These are phyloP conservation scores for Eubasilissa splendida DNA, from an alignment of 2,888 invertebrate genomes.

Conservation along the genomic window DNA sequence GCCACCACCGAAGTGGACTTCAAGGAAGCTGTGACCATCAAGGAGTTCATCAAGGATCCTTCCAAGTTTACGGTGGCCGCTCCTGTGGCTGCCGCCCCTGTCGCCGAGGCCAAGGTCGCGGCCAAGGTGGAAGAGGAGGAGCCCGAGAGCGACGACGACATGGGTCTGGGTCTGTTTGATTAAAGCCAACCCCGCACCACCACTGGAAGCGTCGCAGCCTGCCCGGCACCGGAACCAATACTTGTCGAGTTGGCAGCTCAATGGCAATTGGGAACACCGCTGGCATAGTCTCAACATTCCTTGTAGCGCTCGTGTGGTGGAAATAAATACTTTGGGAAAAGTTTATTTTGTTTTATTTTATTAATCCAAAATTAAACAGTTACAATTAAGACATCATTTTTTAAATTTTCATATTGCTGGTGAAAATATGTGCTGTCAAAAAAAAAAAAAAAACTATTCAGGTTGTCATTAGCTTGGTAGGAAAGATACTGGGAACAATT, in stretches of 20 bases:
- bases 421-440: no score
- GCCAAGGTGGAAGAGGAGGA: slow-evolving; percentile 88
- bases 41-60: slow-evolving; percentile 96
- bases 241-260: slow-evolving; percentile 58
- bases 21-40: slow-evolving; percentile 93
- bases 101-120: slow-evolving; percentile 75
- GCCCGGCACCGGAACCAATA: slow-evolving; percentile 41
- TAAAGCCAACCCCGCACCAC: slow-evolving; percentile 67
- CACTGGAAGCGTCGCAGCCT: background rate
- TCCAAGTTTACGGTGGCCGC: slow-evolving; percentile 88
- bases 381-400: background rate
- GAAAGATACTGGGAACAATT: no score
- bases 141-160: slow-evolving; percentile 90
- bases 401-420: no score
- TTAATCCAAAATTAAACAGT: background rate
- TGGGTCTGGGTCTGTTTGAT: slow-evolving; percentile 97
- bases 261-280: slow-evolving; percentile 53
- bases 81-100: slow-evolving; percentile 78
- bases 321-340: slow-evolving; percentile 49
- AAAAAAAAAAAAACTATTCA: no score
- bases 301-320: slow-evolving; percentile 13
- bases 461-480: no score
- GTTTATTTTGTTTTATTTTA: slow-evolving; percentile 4
- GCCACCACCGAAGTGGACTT: slow-evolving; percentile 97
- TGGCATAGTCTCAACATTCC: background rate